Evolutionary conservation across 2,113 vertebrate species (phyloP), one percentile per base, ranked within the genome.

Genomic region (Miniopterus natalensis): DNA sequence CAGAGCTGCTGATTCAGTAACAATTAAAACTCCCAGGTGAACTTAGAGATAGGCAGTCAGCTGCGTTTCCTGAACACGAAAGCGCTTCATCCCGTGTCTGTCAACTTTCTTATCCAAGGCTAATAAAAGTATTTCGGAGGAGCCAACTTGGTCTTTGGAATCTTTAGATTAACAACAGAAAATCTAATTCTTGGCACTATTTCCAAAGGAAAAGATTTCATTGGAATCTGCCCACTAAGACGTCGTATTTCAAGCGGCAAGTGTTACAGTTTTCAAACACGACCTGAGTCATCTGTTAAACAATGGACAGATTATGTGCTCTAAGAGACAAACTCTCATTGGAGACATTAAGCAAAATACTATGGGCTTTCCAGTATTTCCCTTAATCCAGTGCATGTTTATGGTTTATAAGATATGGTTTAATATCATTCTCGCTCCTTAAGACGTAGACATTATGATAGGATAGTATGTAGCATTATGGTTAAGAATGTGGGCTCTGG

Each of bases 91-190:
- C 65, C 29, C n/a, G 65, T 90, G 63, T 92, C 63, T 96, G 59
- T 83, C 55, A 84, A 51, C 7, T 14, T 80, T 27, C 29, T 57
- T 84, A 53, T 78, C 71, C n/a, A 65, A 59, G 55, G 61, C 73
- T 77, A 75, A 71, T 75, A 90, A 77, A 88, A 95, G 79, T 77
- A 92, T 84, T 88, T 90, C 87, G 93, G 79, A 92, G 61, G 45
- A 68, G 57, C 23, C 73, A 79, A 92, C 2, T 83, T 90, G 73
- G 59, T 79, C 77, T 94, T 96, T 95, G 75, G 88, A 95, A 65
- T 47, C 17, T 80, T 59, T 42, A 23, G 55, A 63, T 23, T 57
- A 80, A 89, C 18, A 63, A 45, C 25, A 94, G 45, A 73, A 96
- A 83, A 68, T 13, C 23, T 51, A 63, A 65, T 51, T 75, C 27